Conservation (phyloP, 2,888 invertebrate genomes). For the Oscheius onirici region DNA sequence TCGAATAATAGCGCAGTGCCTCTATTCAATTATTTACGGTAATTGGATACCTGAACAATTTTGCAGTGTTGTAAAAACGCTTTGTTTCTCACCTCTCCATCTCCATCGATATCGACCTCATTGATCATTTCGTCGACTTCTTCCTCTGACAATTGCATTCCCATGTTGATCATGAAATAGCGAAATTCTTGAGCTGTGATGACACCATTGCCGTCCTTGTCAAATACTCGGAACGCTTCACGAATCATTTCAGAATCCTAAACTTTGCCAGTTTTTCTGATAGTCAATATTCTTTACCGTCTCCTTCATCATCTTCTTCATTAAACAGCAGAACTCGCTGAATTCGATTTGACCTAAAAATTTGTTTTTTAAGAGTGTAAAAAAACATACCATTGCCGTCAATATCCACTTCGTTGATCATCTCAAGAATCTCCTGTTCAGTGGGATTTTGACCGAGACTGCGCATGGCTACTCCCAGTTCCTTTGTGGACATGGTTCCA, state of each 20-base stretch:
- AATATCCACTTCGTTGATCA: conserved; percentile 72
- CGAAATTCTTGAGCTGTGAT: conserved; percentile 69
- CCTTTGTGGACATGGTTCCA: conserved; percentile 71
- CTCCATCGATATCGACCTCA: conserved; percentile 65
- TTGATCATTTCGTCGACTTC: conserved; percentile 71
- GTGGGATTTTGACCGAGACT: conserved; percentile 71
- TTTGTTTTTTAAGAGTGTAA: too few species aligned
- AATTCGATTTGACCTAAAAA: conserved; percentile 66
- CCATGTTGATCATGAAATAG: conserved; percentile 70
- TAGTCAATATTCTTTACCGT: too few species aligned
- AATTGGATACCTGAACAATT: too few species aligned
- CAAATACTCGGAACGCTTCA: conserved; percentile 71
- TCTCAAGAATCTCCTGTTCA: conserved; percentile 70
- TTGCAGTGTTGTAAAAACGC: too few species aligned
- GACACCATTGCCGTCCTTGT: conserved; percentile 69
- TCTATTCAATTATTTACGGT: too few species aligned
- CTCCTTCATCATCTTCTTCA: conserved; percentile 53
- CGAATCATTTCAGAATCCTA: conserved; percentile 70
- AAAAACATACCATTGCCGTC: conserved; percentile 59
- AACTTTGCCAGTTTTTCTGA: conserved; percentile 40
- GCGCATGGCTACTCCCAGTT: conserved; percentile 71
- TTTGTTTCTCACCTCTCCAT: conserved; percentile 9
- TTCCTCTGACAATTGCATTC: conserved; percentile 71
- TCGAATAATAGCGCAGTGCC: too few species aligned
- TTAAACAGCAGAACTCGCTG: conserved; percentile 71